Conservation (phyloP, 2,113 vertebrate species). For the Thalassoma bifasciatum region DNA sequence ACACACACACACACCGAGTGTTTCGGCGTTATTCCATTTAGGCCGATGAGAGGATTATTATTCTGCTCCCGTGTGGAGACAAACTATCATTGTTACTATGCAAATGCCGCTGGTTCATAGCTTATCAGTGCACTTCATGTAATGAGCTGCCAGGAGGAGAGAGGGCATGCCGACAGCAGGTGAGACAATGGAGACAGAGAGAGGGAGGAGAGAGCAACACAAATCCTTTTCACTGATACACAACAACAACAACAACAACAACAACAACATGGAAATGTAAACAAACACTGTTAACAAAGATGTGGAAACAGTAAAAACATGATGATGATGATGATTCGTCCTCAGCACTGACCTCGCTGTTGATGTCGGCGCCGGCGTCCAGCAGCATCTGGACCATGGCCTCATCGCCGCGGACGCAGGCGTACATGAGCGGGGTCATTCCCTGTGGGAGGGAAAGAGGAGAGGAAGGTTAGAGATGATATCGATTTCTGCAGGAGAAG, state of each 20-base stretch:
- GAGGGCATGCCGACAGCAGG: constrained; percentile 63
- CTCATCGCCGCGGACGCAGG: constrained; percentile 85
- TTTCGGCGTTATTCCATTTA: constrained; percentile 6
- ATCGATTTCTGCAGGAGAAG: neutral
- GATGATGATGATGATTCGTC: neutral
- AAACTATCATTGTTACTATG: constrained; percentile 9
- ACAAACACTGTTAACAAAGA: constrained; percentile 37
- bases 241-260: constrained; percentile 25
- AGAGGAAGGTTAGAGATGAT: neutral
- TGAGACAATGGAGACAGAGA: constrained; percentile 29
- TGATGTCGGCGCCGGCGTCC: constrained; percentile 85
- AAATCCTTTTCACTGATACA: constrained; percentile 47
- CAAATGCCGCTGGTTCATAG: constrained; percentile 21
- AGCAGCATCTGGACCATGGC: constrained; percentile 88
- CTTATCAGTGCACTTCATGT: constrained; percentile 61
- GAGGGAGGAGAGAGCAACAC: constrained; percentile 13
- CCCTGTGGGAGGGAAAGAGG: constrained; percentile 69
- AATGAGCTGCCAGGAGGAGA: constrained; percentile 50
- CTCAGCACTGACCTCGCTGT: constrained; percentile 82
- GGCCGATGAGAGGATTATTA: constrained; percentile 20
- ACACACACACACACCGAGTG: too few species aligned
- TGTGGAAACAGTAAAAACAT: constrained; percentile 6
- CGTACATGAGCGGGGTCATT: constrained; percentile 87
- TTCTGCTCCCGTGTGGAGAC: constrained; percentile 1
- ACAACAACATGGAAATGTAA: constrained; percentile 15